Base-by-base conservation (phyloP, 2,888 invertebrate genomes). In the Acronicta aceris region DNA sequence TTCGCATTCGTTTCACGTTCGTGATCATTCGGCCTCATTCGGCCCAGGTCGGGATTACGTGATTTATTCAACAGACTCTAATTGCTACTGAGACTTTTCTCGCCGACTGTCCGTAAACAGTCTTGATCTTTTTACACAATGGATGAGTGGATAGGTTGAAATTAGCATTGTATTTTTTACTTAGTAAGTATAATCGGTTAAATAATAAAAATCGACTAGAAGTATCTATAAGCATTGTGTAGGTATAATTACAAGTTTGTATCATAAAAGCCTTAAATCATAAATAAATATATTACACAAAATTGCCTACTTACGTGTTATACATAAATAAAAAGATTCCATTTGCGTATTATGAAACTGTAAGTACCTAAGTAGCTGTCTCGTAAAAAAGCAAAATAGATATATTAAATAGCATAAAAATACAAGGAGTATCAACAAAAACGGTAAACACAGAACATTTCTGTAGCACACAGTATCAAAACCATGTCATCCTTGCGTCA, bases 61-160 rank as follows among this genome's bases (percentile, higher is more conserved):
- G 81, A 79, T 83, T 82, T 84, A 87, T 84, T 84, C 85, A 85
- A 76, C 67, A 68, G 72, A 74, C 70, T 74, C 65, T 85, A 83
- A 86, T 85, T 86, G 82, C 81, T 64, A 71, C 79, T 49, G 66
- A 70, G 70, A 73, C 74, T 65, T 72, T 78, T 73, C 74, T 63
- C 57, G 21, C 42, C 49, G 59, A 74, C 70, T 66, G 58, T 72
- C 71, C 61, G 51, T 53, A 10, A 74, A 53, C 49, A 76, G 58
- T 77, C 77, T 79, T 77, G 74, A 79, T 56, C 64, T 42, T 65
- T 67, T 57, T 5, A 13, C 21, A 52, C n/a, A 17, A 30, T 50
- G 38, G 5, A 9, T 48, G 27, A 16, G 21, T 41, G 25, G 0
- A 40, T 33, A 8, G 7, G 0, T 15, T 0, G 30, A 9, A 45